These are phyloP conservation scores for Pycnomerus fuliginosus DNA, from an alignment of 2,888 invertebrate genomes.

Conservation along the genomic window DNA sequence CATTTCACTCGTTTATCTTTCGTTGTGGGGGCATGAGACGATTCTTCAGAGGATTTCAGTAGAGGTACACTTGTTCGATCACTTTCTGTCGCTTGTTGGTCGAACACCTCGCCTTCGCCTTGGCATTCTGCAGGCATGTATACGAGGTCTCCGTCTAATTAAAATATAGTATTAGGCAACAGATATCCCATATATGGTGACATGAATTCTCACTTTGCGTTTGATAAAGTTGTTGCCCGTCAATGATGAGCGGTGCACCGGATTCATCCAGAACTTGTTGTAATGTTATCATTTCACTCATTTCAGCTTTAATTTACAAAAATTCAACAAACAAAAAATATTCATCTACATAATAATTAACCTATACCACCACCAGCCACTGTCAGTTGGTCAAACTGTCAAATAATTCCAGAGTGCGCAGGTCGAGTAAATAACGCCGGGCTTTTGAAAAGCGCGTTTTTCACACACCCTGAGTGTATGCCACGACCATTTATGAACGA, in stretches of 20 bases:
- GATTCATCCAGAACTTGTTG: not conserved
- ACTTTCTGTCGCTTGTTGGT: too few species aligned
- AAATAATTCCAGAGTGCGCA: too few species aligned
- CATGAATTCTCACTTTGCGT: not conserved
- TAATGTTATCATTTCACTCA: not conserved
- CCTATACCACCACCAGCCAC: too few species aligned
- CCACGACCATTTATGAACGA: not conserved
- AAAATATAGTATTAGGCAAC: too few species aligned
- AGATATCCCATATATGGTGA: too few species aligned
- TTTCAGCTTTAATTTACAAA: not conserved
- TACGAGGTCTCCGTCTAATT: too few species aligned
- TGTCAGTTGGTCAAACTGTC: too few species aligned
- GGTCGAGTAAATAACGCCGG: not conserved
- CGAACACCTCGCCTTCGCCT: too few species aligned
- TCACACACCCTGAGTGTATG: not conserved
- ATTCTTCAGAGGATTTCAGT: too few species aligned
- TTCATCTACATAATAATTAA: not conserved
- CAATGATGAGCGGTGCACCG: not conserved
- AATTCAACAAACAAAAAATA: not conserved
- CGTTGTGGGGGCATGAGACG: too few species aligned
- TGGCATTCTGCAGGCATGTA: too few species aligned
- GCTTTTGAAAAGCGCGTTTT: not conserved
- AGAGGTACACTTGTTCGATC: too few species aligned
- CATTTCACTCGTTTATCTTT: not conserved
- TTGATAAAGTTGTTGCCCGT: not conserved